Conservation (phyloP, 2,113 vertebrate genomes). For the Alces alces region DNA sequence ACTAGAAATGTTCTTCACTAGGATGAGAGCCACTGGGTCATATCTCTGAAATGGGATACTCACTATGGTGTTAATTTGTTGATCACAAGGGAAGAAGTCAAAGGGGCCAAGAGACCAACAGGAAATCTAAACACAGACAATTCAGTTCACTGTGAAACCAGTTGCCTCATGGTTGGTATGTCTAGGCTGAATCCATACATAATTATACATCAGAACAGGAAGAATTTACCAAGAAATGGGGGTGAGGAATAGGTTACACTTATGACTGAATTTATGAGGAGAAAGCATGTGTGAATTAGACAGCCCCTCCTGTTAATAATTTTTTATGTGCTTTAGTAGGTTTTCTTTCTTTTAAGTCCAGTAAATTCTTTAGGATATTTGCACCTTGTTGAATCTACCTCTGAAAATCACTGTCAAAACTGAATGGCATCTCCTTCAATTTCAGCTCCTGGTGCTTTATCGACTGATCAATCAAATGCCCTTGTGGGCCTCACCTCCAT, state of each 20-base stretch:
- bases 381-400: not conserved
- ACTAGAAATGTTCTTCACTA: not conserved
- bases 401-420: not conserved
- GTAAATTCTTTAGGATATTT: not conserved
- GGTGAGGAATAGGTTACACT: not conserved
- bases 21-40: not conserved
- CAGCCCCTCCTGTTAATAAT: not conserved
- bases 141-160: constrained; percentile 45
- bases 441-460: not conserved
- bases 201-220: not conserved
- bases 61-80: not conserved
- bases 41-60: constrained; percentile 18
- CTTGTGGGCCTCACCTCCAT: not conserved
- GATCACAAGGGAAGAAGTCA: constrained; percentile 19
- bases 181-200: constrained; percentile 34
- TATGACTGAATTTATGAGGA: not conserved
- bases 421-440: not conserved
- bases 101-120: constrained; percentile 28
- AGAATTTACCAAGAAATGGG: not conserved
- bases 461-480: not conserved
- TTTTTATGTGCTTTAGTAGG: not conserved
- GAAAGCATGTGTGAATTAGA: not conserved
- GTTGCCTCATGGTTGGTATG: not conserved
- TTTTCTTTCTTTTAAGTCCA: not conserved
- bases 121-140: constrained; percentile 48